phyloP scores from a whole-genome alignment of 2,888 invertebrate genomes.

The Phoronis australis region DNA sequence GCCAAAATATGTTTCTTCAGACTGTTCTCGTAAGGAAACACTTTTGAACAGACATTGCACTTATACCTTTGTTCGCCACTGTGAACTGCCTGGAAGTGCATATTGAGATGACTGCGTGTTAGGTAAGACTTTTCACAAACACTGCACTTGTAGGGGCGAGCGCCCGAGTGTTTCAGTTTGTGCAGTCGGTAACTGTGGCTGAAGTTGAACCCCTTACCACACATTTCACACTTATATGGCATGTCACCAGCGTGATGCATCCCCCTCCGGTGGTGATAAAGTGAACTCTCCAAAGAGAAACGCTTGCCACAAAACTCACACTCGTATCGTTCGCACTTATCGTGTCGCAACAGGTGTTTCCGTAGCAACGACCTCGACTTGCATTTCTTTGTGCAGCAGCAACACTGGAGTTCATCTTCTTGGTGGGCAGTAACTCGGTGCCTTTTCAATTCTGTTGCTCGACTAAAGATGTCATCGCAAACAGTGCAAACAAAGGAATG shows the following conservation, averaged over 20 bases:
- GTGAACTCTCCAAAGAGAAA: slow-evolving; percentile 30
- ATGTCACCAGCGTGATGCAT: slow-evolving; percentile 23
- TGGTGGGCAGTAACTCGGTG: not conserved
- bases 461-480: not conserved
- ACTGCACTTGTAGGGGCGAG: slow-evolving; percentile 33
- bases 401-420: not conserved
- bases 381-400: not conserved
- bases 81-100: slow-evolving; percentile 38
- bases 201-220: slow-evolving; percentile 36
- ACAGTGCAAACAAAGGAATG: not conserved
- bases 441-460: not conserved
- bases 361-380: not conserved
- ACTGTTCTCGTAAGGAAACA: slow-evolving; percentile 39
- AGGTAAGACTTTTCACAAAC: slow-evolving; percentile 41
- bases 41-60: slow-evolving; percentile 35
- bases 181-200: slow-evolving; percentile 40
- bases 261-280: slow-evolving; percentile 38
- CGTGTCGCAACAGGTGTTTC: not conserved
- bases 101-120: slow-evolving; percentile 38
- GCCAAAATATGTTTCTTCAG: slow-evolving; percentile 34
- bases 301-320: slow-evolving; percentile 37
- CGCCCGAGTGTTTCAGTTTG: slow-evolving; percentile 32
- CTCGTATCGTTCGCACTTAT: slow-evolving; percentile 16
- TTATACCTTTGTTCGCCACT: slow-evolving; percentile 21
- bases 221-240: slow-evolving; percentile 34